These are phyloP conservation scores for Pseudobourletiella spinata DNA, from an alignment of 1,140 invertebrate genomes.

Conservation along the genomic window DNA sequence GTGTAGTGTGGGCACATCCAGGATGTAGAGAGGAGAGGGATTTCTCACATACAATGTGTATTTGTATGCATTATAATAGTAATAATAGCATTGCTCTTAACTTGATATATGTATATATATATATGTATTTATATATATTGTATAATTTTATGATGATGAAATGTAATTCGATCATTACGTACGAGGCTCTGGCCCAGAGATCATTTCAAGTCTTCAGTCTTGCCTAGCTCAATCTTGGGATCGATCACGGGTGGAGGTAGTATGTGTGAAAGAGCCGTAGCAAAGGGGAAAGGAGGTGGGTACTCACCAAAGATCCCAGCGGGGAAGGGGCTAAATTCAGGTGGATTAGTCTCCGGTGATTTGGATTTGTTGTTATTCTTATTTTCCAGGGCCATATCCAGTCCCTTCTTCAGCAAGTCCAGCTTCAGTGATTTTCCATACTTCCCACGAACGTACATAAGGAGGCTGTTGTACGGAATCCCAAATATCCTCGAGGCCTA, in stretches of 20 bases:
- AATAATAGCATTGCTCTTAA: too few species aligned
- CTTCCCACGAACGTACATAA: slow-evolving; percentile 87
- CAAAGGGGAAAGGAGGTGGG: slow-evolving; percentile 29
- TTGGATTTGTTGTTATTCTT: slow-evolving; percentile 29
- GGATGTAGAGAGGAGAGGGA: too few species aligned
- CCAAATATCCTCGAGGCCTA: slow-evolving; percentile 72
- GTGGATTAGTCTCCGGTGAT: slow-evolving; percentile 18
- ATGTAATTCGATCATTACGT: too few species aligned
- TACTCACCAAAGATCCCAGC: slow-evolving; percentile 31
- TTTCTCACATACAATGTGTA: too few species aligned
- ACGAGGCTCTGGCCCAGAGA: neutral
- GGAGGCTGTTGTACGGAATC: slow-evolving; percentile 79
- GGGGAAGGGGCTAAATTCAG: slow-evolving; percentile 29
- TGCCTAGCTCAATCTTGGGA: neutral
- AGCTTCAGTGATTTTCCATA: slow-evolving; percentile 81
- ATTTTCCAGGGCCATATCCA: slow-evolving; percentile 36
- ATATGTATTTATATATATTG: too few species aligned
- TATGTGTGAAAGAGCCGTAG: slow-evolving; percentile 30
- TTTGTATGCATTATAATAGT: too few species aligned
- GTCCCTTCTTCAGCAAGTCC: slow-evolving; percentile 67
- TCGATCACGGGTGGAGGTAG: slow-evolving; percentile 19
- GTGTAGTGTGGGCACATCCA: too few species aligned
- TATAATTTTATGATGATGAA: too few species aligned
- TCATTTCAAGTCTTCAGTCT: slow-evolving; percentile 16
- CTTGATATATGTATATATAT: too few species aligned